Evolutionary conservation across 2,113 vertebrate species (phyloP).

Genomic region (Penelope pileata): DNA sequence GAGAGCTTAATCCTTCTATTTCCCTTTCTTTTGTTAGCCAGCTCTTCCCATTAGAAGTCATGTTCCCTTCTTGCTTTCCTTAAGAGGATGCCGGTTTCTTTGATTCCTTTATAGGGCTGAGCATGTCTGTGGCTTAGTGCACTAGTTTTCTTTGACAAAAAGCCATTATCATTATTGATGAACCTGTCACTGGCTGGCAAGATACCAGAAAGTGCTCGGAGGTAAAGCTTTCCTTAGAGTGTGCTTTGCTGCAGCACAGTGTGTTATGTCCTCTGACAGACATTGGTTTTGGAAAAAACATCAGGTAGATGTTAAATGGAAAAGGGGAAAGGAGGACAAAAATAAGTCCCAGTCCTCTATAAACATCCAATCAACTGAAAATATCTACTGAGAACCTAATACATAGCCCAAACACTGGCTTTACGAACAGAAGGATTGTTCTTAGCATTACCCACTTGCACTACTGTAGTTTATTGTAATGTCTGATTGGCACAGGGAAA

Average conservation of each 20-base stretch:
- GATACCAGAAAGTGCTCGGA: neutral
- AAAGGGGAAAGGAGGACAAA: neutral
- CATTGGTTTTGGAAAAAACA: neutral
- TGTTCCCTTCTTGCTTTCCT: conserved; percentile 23
- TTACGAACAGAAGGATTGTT: neutral
- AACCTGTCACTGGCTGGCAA: conserved; percentile 34
- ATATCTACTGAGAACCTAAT: neutral
- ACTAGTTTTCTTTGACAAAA: conserved; percentile 7
- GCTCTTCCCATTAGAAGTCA: neutral
- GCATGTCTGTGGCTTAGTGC: neutral
- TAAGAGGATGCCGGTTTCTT: neutral
- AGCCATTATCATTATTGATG: conserved; percentile 56
- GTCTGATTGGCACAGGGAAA: neutral
- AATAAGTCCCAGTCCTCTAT: neutral
- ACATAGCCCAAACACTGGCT: neutral
- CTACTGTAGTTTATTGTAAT: neutral
- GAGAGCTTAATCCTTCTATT: neutral
- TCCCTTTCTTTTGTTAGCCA: neutral
- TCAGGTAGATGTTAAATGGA: neutral
- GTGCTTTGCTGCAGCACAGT: neutral
- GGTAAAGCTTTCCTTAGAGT: conserved; percentile 1
- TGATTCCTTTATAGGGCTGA: neutral
- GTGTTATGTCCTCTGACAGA: neutral
- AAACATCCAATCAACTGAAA: neutral
- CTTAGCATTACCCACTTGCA: neutral